phyloP scores from a whole-genome alignment of 1,140 invertebrate species.

The Diplogasteroides magnus region DNA sequence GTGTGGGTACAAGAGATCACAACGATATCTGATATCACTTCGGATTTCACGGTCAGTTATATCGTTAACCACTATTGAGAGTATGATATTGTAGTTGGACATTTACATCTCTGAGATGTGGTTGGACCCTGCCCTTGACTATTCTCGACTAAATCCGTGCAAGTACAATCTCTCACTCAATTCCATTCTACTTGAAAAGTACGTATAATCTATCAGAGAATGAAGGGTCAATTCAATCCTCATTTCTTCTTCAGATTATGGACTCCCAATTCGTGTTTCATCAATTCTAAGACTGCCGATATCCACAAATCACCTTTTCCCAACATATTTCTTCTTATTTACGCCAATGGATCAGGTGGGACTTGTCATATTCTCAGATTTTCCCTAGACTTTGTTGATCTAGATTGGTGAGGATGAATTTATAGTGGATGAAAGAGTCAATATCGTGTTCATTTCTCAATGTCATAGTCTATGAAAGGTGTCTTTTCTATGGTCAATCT shows the following conservation, averaged over 20 bases:
- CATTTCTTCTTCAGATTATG: conserved; percentile 12
- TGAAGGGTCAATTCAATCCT: neutral
- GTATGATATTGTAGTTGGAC: conserved; percentile 40
- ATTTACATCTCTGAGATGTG: conserved; percentile 55
- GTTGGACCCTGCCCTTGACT: conserved; percentile 47
- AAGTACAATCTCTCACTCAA: conserved; percentile 55
- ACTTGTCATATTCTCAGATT: conserved; percentile 9
- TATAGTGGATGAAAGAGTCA: too few species aligned
- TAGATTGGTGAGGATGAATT: neutral
- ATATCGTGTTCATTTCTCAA: too few species aligned
- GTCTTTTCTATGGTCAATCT: too few species aligned
- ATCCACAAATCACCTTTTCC: conserved; percentile 52
- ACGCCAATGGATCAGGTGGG: conserved; percentile 51
- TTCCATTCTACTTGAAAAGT: conserved; percentile 49
- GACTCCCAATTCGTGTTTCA: conserved; percentile 50
- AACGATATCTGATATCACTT: conserved; percentile 52
- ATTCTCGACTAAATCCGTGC: conserved; percentile 47
- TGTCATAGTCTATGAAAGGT: too few species aligned
- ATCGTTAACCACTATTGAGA: neutral
- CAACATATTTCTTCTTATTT: conserved; percentile 54
- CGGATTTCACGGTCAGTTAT: conserved; percentile 45
- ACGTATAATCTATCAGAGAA: conserved; percentile 38
- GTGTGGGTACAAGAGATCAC: conserved; percentile 56
- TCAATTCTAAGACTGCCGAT: conserved; percentile 54
- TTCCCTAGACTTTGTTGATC: neutral